Conservation (phyloP, 2,797 vertebrate species). For the Setipinna tenuifilis region DNA sequence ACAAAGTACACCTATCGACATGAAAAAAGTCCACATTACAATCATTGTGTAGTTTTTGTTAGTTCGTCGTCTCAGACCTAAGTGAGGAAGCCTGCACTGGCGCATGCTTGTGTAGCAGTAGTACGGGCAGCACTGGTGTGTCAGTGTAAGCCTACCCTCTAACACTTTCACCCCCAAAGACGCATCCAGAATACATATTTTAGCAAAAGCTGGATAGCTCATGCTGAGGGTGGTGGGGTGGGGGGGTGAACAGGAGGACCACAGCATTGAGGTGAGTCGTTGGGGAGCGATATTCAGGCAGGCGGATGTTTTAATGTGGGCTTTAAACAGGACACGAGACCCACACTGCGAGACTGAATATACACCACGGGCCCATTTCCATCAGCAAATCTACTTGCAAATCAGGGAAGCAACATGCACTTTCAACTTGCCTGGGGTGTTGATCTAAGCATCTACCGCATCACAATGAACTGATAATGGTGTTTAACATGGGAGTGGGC, state of each 20-base stretch:
- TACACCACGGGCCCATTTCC: conserved; percentile 9
- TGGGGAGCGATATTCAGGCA: conserved; percentile 7
- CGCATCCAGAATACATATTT: background rate
- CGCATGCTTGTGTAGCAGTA: conserved; percentile 68
- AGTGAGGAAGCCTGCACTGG: conserved; percentile 60
- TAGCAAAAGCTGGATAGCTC: background rate
- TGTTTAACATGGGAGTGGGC: conserved; percentile 1
- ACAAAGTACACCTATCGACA: conserved; percentile 81
- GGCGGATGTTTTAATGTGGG: background rate
- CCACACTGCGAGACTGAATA: background rate
- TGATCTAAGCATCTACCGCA: background rate
- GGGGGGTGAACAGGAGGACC: background rate
- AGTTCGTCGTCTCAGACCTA: conserved; percentile 39
- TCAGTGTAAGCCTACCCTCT: conserved; percentile 63
- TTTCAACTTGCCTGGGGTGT: conserved; percentile 22
- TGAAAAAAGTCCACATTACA: conserved; percentile 72
- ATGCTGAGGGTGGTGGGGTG: too few species aligned
- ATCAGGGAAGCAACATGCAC: background rate
- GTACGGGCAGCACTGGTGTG: conserved; percentile 70
- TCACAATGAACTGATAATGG: conserved; percentile 9
- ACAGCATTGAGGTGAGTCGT: background rate
- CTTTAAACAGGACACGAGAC: background rate
- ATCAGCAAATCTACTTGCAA: conserved; percentile 20
- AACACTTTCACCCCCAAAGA: background rate
- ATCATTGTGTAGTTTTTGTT: conserved; percentile 62